A percentile compares a stretch with the other conserved stretches of the same genome.
phyloP scores from a whole-genome alignment of 2,888 invertebrate species.

The Eulithis prunata region DNA sequence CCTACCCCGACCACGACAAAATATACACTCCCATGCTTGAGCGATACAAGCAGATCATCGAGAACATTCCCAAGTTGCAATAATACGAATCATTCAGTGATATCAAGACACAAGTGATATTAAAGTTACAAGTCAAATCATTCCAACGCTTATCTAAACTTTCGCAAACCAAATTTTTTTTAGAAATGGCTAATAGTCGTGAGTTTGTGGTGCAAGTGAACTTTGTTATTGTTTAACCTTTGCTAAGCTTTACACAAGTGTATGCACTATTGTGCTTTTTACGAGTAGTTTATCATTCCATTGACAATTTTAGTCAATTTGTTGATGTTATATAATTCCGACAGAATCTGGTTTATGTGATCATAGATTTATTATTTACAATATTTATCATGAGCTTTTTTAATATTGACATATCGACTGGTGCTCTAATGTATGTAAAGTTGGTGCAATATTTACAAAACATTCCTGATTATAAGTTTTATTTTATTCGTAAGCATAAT shows the following conservation, averaged over 20 bases:
- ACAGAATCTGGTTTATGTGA: conserved; percentile 49
- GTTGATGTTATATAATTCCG: conserved; percentile 38
- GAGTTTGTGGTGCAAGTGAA: conserved; percentile 12
- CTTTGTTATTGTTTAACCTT: conserved; percentile 7
- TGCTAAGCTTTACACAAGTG: conserved; percentile 10
- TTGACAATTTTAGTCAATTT: conserved; percentile 36
- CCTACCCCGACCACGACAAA: conserved; percentile 88
- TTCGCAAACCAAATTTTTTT: neutral
- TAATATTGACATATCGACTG: conserved; percentile 40
- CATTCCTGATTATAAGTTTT: conserved; percentile 38
- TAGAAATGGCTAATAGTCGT: neutral
- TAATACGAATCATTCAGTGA: conserved; percentile 32
- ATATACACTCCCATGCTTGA: conserved; percentile 90
- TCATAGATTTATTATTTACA: conserved; percentile 26
- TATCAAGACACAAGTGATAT: conserved; percentile 11
- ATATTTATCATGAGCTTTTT: conserved; percentile 10
- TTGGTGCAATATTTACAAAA: conserved; percentile 35
- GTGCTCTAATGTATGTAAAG: conserved; percentile 41
- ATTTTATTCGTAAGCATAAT: conserved; percentile 27
- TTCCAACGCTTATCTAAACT: conserved; percentile 8
- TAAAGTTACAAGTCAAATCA: conserved; percentile 9
- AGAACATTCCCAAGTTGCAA: conserved; percentile 62
- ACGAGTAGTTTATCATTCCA: conserved; percentile 24
- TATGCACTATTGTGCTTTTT: conserved; percentile 32
- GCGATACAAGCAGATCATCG: conserved; percentile 83